phyloP scores from a whole-genome alignment of 2,888 invertebrate species.

The Dendrolimus houi region DNA sequence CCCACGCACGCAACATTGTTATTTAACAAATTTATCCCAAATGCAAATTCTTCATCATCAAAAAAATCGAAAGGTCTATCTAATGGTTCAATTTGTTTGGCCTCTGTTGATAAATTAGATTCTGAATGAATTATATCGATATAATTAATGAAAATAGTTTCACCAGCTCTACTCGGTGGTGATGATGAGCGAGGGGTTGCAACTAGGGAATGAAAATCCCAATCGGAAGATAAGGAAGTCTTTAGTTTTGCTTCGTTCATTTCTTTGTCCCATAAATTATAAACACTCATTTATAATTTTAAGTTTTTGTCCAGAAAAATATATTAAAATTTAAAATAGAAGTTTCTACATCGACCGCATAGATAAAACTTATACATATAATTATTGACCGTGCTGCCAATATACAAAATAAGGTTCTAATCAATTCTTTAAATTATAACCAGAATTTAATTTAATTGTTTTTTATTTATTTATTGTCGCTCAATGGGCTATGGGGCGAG shows the following conservation, averaged over 20 bases:
- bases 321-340: no score
- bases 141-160: conserved; percentile 49
- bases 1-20: conserved; percentile 68
- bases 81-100: conserved; percentile 36
- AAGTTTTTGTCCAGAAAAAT: not conserved
- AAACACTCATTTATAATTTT: conserved; percentile 17
- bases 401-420: no score
- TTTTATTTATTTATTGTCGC: no score
- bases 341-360: no score
- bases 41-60: conserved; percentile 64
- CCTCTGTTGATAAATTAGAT: conserved; percentile 37
- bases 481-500: no score
- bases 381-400: no score
- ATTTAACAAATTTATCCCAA: conserved; percentile 59
- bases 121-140: conserved; percentile 51
- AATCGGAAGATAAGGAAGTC: conserved; percentile 28
- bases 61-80: conserved; percentile 61
- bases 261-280: conserved; percentile 29
- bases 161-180: conserved; percentile 29
- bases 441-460: no score
- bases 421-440: no score
- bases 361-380: no score
- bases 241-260: conserved; percentile 26
- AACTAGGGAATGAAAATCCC: conserved; percentile 27
- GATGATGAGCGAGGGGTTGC: conserved; percentile 40